Percentiles rank a stretch among this genome's conserved stretches.
Conservation (phyloP, 2,797 vertebrate species). For the Dromococcyx pavoninus region DNA sequence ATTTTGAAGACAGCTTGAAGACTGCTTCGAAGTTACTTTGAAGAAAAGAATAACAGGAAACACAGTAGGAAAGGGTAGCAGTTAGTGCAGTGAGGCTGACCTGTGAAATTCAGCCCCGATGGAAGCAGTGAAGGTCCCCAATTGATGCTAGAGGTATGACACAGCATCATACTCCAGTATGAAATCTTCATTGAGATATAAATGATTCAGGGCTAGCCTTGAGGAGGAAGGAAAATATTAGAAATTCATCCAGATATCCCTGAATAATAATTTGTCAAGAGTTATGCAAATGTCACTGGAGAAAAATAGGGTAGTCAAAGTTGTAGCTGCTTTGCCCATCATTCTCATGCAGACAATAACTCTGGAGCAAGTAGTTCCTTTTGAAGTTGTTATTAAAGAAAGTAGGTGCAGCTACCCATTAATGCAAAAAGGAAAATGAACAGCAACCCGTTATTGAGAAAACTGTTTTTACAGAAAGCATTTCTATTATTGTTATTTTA, state of each 20-base stretch:
- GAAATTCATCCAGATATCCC: not conserved
- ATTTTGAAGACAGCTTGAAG: not conserved
- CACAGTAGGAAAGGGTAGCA: accelerated
- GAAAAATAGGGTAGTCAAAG: not conserved
- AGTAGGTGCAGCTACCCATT: not conserved
- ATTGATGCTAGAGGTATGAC: not conserved
- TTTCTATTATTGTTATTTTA: not conserved
- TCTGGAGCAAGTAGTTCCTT: not conserved
- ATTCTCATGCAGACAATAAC: not conserved
- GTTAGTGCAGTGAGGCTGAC: not conserved
- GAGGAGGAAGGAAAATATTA: not conserved
- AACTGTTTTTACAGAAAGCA: not conserved
- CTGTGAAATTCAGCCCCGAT: not conserved
- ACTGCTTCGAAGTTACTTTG: not conserved
- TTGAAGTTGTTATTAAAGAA: not conserved
- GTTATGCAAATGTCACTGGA: not conserved
- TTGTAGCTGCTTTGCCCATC: not conserved
- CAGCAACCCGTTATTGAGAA: not conserved
- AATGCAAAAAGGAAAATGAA: not conserved
- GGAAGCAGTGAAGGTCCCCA: not conserved
- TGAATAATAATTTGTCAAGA: not conserved
- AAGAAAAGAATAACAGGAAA: not conserved
- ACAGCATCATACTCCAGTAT: not conserved
- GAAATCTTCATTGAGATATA: not conserved
- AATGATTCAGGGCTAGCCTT: not conserved